These are phyloP conservation scores for Amphimedon queenslandica DNA, from an alignment of 37 sponge, comb jelly and placozoan species.

Conservation along the genomic window DNA sequence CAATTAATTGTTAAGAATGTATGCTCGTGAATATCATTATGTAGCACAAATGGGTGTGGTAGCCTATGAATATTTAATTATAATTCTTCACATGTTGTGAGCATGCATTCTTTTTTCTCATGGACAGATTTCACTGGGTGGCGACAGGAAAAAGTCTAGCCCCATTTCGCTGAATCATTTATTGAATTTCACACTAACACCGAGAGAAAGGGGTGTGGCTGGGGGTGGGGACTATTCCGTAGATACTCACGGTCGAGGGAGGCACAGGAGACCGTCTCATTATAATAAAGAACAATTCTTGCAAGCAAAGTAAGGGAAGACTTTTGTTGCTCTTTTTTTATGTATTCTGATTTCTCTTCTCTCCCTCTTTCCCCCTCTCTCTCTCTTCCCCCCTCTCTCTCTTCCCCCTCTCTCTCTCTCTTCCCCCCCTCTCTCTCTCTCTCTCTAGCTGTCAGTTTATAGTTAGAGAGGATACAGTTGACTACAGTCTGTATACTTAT, in stretches of 20 bases:
- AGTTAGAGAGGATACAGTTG: slow-evolving; percentile 51
- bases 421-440: background rate
- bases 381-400: slow-evolving; percentile 19
- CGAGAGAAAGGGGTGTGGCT: slow-evolving; percentile 6
- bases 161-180: slow-evolving; percentile 71
- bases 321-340: background rate
- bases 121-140: background rate
- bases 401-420: slow-evolving; percentile 9
- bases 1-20: too few relatives aligned
- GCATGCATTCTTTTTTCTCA: background rate
- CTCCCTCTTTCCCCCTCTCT: slow-evolving; percentile 19
- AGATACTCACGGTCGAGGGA: background rate
- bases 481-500: slow-evolving; percentile 54
- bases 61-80: too few relatives aligned
- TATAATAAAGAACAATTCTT: slow-evolving; percentile 85
- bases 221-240: background rate
- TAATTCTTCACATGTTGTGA: too few relatives aligned
- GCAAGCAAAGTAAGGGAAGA: slow-evolving; percentile 71
- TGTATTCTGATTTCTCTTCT: background rate
- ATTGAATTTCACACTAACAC: slow-evolving; percentile 67
- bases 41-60: too few relatives aligned
- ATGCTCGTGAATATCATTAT: too few relatives aligned
- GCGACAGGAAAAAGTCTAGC: slow-evolving; percentile 29
- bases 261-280: background rate
- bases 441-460: slow-evolving; percentile 81